Conservation (phyloP, 2,888 invertebrate species). For the Drosophila birchii region DNA sequence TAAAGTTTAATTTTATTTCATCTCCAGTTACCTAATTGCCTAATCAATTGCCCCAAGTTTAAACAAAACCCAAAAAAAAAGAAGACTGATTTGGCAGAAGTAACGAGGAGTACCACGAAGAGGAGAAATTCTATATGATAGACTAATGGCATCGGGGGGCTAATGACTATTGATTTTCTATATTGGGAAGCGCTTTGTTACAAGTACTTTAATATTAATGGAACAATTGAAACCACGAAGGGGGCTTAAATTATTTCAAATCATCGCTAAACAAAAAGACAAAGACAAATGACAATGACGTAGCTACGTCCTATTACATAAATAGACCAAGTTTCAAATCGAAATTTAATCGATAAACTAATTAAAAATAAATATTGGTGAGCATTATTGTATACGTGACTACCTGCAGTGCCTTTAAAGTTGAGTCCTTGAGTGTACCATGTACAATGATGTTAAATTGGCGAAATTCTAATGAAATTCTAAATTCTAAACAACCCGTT, state of each 20-base stretch:
- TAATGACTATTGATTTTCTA: conserved; percentile 24
- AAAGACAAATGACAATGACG: not conserved
- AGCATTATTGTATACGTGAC: conserved; percentile 6
- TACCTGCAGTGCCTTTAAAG: not conserved
- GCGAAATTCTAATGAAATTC: not conserved
- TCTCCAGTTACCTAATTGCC: not conserved
- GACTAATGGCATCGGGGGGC: conserved; percentile 1
- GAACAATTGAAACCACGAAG: not conserved
- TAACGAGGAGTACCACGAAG: not conserved
- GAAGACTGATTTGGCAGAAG: not conserved
- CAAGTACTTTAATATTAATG: conserved; percentile 3
- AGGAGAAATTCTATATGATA: not conserved
- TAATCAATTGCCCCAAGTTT: not conserved
- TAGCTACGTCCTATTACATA: not conserved
- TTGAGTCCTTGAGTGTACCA: too few species aligned
- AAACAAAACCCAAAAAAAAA: not conserved
- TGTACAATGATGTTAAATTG: not conserved
- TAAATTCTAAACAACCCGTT: conserved; percentile 13
- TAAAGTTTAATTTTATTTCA: not conserved
- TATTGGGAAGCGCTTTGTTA: conserved; percentile 6
- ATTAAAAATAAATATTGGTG: not conserved
- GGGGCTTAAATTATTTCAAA: conserved; percentile 6
- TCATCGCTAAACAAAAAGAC: too few species aligned
- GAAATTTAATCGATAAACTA: not conserved
- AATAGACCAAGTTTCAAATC: not conserved